Evolutionary conservation across 1,140 invertebrate genomes (phyloP).

Genomic region (Drosophila prosaltans): DNA sequence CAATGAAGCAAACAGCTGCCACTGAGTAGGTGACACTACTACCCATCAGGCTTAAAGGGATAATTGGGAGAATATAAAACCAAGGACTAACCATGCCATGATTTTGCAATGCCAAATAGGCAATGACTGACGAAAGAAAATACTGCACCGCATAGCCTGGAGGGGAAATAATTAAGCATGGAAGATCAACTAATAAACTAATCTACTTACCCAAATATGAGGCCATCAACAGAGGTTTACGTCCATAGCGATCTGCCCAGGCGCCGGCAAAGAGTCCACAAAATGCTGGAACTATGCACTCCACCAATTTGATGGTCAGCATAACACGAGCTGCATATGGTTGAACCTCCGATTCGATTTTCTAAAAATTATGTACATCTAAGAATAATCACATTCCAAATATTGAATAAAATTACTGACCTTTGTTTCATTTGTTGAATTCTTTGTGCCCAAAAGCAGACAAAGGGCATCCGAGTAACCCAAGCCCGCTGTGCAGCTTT

Average conservation of each 20-base stretch:
- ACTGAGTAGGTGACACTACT: constrained; percentile 85
- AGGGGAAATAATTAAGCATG: not conserved
- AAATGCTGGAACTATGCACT: constrained; percentile 85
- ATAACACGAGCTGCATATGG: constrained; percentile 85
- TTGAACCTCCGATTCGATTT: constrained; percentile 86
- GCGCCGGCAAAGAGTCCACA: constrained; percentile 87
- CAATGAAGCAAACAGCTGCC: constrained; percentile 86
- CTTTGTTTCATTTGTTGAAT: constrained; percentile 83
- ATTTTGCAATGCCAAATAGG: constrained; percentile 35
- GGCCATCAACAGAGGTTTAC: constrained; percentile 87
- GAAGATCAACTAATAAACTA: not conserved
- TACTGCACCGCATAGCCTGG: constrained; percentile 73
- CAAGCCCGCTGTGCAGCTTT: constrained; percentile 84
- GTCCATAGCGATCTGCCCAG: constrained; percentile 89
- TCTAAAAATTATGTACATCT: constrained; percentile 27
- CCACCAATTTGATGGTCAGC: constrained; percentile 85
- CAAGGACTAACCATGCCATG: constrained; percentile 84
- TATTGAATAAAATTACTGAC: constrained; percentile 2
- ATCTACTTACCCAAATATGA: constrained; percentile 76
- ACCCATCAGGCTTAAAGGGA: constrained; percentile 85
- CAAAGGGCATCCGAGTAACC: constrained; percentile 84
- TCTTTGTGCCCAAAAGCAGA: constrained; percentile 83
- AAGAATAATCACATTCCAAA: not conserved
- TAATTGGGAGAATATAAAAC: constrained; percentile 85
- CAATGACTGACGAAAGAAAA: constrained; percentile 79